phyloP scores from a whole-genome alignment of 2,113 vertebrate genomes.

The Marmota flaviventris region DNA sequence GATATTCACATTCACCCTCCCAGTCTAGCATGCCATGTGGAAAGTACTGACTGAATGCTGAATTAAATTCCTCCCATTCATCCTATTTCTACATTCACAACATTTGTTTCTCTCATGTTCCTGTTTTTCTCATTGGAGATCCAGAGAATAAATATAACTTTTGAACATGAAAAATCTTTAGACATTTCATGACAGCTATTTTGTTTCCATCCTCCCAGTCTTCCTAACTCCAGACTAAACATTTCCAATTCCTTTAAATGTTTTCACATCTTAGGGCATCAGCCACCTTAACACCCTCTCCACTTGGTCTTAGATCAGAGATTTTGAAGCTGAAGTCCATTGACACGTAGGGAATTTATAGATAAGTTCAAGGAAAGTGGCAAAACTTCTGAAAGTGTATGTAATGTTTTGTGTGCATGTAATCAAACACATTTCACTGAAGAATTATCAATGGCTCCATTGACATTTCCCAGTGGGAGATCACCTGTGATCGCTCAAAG shows the following conservation, averaged over 20 bases:
- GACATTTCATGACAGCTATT: not conserved
- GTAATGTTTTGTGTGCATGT: not conserved
- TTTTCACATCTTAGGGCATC: not conserved
- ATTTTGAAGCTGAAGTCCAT: not conserved
- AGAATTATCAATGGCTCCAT: not conserved
- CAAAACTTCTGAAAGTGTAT: not conserved
- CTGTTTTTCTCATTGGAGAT: not conserved
- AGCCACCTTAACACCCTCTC: not conserved
- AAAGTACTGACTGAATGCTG: conserved; percentile 54
- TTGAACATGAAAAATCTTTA: conserved; percentile 7
- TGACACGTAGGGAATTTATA: not conserved
- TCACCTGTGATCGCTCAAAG: not conserved
- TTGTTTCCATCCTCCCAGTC: not conserved
- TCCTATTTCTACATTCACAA: conserved; percentile 36
- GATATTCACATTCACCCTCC: conserved; percentile 19
- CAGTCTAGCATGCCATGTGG: conserved; percentile 68
- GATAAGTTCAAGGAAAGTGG: not conserved
- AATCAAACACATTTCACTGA: not conserved
- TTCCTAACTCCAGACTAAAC: not conserved
- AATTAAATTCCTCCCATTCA: conserved; percentile 39
- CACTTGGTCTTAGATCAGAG: not conserved
- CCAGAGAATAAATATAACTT: not conserved
- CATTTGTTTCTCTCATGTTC: not conserved
- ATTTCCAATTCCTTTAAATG: not conserved
- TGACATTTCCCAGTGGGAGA: not conserved